Evolutionary conservation across 2,113 vertebrate species (phyloP), one percentile per base, ranked within the genome.

Genomic region (Chitala chitala): DNA sequence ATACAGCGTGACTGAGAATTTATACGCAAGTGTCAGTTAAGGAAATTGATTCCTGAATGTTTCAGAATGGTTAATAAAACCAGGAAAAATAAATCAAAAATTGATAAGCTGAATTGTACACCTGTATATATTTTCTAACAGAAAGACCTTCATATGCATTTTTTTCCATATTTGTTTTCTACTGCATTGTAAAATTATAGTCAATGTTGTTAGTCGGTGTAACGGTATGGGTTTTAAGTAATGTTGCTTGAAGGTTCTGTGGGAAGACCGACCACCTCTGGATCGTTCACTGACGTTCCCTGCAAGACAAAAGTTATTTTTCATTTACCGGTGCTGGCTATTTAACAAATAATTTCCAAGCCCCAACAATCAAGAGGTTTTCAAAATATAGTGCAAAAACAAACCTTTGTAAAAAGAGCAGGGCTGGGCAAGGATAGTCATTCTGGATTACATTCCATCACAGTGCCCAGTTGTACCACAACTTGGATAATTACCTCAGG

Each of bases 1-100:
- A 75, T 71, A 66, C 17, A 65, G 7, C 26, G 29, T 70, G 26
- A 55, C 50, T 76, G 4, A 40, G 61, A 77, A 17, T 75, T 58
- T 42, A 51, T 75, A 65, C 26, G 46, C n/a, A n/a, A n/a, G 26
- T 48, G 42, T 66, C 59, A 63, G 51, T 44, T 46, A 46, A 68
- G 61, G 54, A 33, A 72, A 58, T 1, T 51, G 40, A 74, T 42
- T 42, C 36, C 42, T 66, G 69, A 26, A 65, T 59, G 53, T 40
- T 40, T 56, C 44, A 24, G 61, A 29, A 29, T 29, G 48, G 24
- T 24, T 72, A 72, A 66, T 48, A 36, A 51, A 53, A 26, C 20
- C 9, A 58, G 42, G 44, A 20, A 58, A 66, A 75, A 66, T 74
- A 74, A 74, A 78, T 38, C 22, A 48, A 4, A 53, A 46, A 4